phyloP scores from a whole-genome alignment of 2,113 vertebrate species.

The Cromileptes altivelis region DNA sequence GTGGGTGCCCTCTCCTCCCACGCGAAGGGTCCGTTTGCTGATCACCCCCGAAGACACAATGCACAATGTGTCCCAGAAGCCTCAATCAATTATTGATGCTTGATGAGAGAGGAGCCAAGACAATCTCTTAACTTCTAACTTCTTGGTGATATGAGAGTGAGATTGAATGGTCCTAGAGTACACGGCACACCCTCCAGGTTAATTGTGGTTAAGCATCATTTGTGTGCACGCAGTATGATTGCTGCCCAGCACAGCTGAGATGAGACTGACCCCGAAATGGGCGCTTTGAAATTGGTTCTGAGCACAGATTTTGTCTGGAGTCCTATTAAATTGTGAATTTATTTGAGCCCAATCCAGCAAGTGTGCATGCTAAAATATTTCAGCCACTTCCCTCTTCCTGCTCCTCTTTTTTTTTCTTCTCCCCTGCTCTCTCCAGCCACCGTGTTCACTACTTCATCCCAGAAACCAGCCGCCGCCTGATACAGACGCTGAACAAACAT shows the following conservation, averaged over 20 bases:
- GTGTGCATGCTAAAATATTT: slow-evolving; percentile 43
- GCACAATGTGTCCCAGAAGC: slow-evolving; percentile 71
- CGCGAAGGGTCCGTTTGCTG: slow-evolving; percentile 57
- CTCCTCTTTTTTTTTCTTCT: neutral
- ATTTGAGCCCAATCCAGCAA: slow-evolving; percentile 49
- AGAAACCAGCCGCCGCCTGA: slow-evolving; percentile 54
- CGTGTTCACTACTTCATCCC: slow-evolving; percentile 18
- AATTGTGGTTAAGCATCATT: slow-evolving; percentile 82
- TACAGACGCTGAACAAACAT: slow-evolving; percentile 75
- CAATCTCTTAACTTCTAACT: slow-evolving; percentile 79
- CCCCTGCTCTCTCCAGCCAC: slow-evolving; percentile 4
- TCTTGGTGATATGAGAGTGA: slow-evolving; percentile 72
- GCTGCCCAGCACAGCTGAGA: slow-evolving; percentile 76
- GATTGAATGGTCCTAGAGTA: slow-evolving; percentile 75
- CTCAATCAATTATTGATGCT: slow-evolving; percentile 86
- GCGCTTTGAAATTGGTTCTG: slow-evolving; percentile 72
- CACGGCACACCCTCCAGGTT: slow-evolving; percentile 67
- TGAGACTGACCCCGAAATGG: slow-evolving; percentile 74
- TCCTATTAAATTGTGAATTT: slow-evolving; percentile 71
- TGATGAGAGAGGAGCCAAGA: slow-evolving; percentile 78
- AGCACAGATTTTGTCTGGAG: slow-evolving; percentile 61
- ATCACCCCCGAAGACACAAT: slow-evolving; percentile 78
- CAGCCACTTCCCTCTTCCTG: slow-evolving; percentile 18
- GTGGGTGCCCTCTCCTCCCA: slow-evolving; percentile 64
- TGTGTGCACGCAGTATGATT: slow-evolving; percentile 67